These are phyloP conservation scores for Pristis pectinata DNA, from an alignment of 2,797 vertebrate genomes.

Conservation along the genomic window DNA sequence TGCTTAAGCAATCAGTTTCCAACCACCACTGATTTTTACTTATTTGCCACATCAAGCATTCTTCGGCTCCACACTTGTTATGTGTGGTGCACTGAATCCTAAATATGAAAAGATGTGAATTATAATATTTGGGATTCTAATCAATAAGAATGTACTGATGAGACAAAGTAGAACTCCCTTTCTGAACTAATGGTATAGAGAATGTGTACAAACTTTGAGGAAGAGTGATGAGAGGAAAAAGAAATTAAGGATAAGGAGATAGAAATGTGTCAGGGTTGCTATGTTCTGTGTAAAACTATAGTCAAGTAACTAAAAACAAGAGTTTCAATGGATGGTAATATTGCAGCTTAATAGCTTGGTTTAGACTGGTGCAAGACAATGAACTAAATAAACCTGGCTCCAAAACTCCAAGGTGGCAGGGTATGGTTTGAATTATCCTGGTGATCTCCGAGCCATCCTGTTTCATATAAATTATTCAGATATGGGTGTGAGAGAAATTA, in stretches of 20 bases:
- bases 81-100: no score
- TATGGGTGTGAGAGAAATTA: background rate
- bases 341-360: background rate
- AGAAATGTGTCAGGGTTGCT: background rate
- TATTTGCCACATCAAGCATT: no score
- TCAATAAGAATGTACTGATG: background rate
- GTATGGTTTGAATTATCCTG: background rate
- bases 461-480: background rate
- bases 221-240: background rate
- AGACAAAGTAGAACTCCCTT: background rate
- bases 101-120: background rate
- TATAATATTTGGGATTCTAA: background rate
- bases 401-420: background rate
- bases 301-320: background rate
- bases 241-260: background rate
- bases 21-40: background rate
- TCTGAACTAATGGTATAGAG: background rate
- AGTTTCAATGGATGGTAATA: background rate
- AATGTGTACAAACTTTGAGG: background rate
- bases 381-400: background rate
- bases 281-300: background rate
- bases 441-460: background rate
- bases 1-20: no score
- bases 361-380: background rate
- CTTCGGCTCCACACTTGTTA: background rate